Percentiles rank a stretch among this genome's conserved stretches.
Conservation (phyloP, 2,888 invertebrate species). For the Atethmia centrago region DNA sequence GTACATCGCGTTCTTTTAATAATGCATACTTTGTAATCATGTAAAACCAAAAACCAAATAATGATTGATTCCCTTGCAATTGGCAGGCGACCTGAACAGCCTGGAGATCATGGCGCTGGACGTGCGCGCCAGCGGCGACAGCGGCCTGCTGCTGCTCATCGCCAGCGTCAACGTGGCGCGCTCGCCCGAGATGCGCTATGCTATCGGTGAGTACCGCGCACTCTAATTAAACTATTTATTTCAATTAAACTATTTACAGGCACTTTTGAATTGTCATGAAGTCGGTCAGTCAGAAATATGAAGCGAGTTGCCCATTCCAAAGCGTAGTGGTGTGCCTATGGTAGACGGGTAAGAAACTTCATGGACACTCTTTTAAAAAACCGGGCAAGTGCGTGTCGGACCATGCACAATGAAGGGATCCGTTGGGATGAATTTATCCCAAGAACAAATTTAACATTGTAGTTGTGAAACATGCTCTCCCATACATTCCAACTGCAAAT, state of each 20-base stretch:
- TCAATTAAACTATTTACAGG: background rate
- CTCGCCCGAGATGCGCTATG: constrained; percentile 93
- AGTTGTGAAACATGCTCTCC: no score
- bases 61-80: background rate
- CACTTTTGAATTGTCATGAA: background rate
- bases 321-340: no score
- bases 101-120: constrained; percentile 94
- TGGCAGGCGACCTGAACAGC: constrained; percentile 90
- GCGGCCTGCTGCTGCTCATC: constrained; percentile 92
- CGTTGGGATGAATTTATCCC: no score
- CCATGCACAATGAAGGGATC: no score
- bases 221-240: background rate
- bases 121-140: constrained; percentile 92
- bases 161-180: constrained; percentile 92
- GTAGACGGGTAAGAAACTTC: no score
- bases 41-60: background rate
- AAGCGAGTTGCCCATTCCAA: no score
- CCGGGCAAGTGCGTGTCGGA: no score
- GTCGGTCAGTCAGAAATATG: background rate
- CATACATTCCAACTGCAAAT: no score
- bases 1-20: background rate
- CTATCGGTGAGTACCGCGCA: constrained; percentile 89
- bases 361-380: no score
- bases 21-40: background rate
- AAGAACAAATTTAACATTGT: no score